These are phyloP conservation scores for Pangasius larnaudii DNA, from an alignment of 2,797 vertebrate species.

Conservation along the genomic window DNA sequence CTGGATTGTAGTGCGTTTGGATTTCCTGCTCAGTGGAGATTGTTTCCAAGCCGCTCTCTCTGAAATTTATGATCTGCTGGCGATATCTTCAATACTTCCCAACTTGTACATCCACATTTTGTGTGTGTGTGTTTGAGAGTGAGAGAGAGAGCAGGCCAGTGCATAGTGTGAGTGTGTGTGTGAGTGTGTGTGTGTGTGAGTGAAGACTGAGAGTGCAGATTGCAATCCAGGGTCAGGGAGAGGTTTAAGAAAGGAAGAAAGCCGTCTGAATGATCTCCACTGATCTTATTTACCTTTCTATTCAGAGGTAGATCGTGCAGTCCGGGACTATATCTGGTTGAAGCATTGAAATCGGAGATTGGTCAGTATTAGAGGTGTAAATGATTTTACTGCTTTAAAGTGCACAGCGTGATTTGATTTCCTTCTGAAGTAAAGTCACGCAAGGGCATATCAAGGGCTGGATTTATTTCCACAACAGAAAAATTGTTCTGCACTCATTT, in stretches of 20 bases:
- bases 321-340: background rate
- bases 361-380: background rate
- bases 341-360: background rate
- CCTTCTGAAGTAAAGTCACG: background rate
- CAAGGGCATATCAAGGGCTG: background rate
- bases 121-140: background rate
- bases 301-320: background rate
- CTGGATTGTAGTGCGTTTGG: background rate
- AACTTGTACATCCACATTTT: background rate
- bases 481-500: background rate
- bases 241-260: constrained; percentile 1
- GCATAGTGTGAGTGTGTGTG: background rate
- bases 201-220: constrained; percentile 32
- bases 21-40: constrained; percentile 54
- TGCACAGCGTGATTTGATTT: background rate
- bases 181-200: background rate
- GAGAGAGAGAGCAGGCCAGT: background rate
- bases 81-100: constrained; percentile 51
- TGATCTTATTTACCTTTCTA: background rate
- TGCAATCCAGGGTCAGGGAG: background rate
- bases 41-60: constrained; percentile 59
- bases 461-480: background rate
- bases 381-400: background rate
- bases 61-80: constrained; percentile 65
- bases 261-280: too few relatives aligned